A percentile compares a stretch with the other conserved stretches of the same genome.
Conservation (phyloP, 2,888 invertebrate genomes). For the Tholera decimalis region DNA sequence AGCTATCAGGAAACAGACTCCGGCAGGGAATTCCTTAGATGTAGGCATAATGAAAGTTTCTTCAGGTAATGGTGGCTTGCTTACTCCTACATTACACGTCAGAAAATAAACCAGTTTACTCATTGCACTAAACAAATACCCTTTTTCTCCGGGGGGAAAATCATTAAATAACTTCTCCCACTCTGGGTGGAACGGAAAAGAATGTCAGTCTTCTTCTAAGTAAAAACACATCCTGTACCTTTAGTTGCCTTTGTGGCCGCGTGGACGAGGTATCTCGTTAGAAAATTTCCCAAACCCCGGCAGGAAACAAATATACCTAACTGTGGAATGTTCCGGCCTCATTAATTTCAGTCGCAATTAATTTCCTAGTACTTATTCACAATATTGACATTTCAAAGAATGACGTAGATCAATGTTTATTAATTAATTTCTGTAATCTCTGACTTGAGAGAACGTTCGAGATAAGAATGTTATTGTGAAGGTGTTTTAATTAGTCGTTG, state of each 20-base stretch:
- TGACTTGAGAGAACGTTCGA: constrained; percentile 38
- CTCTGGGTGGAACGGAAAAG: no score
- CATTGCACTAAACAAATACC: no score
- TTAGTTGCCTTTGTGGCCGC: no score
- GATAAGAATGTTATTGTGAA: constrained; percentile 36
- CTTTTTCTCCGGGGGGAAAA: no score
- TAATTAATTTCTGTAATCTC: constrained; percentile 46
- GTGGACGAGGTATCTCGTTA: no score
- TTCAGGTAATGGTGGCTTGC: neutral
- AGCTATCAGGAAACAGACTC: neutral
- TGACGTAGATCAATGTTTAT: constrained; percentile 49
- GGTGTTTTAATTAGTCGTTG: constrained; percentile 44
- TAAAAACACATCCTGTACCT: no score
- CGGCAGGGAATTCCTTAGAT: neutral
- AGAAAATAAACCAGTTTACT: neutral
- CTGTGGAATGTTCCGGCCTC: constrained; percentile 5
- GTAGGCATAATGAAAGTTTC: neutral
- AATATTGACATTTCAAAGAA: constrained; percentile 44
- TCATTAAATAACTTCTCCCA: no score
- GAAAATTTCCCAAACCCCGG: no score
- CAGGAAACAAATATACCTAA: neutral
- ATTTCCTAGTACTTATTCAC: constrained; percentile 23
- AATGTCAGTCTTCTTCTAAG: no score
- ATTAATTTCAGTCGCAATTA: constrained; percentile 5
- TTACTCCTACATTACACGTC: no score